Base-by-base conservation (phyloP, 2,888 invertebrate genomes). In the Patella pellucida region DNA sequence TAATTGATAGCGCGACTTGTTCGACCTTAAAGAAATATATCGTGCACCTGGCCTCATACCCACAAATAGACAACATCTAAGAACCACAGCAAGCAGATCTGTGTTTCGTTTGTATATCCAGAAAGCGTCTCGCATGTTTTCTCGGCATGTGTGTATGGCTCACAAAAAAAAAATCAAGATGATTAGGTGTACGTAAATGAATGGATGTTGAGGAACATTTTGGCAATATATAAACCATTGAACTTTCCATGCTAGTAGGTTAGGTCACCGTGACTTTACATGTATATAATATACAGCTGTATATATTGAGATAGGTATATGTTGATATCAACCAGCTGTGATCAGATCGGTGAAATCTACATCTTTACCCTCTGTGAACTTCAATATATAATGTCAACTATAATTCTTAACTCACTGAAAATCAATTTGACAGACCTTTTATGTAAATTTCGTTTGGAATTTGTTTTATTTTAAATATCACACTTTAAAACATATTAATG, bases 321-420 rank as follows among this genome's bases (percentile, higher is more conserved):
- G 41, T 62, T 62, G 62, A 62, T 62, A 23, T 62, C 23, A 23
- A 19, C 19, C 62, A 62, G 62, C 62, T 62, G 62, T 62, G 23
- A 62, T 62, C 19, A 16, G 23, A 62, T 62, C 62, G 62, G 62
- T 23, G 62, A 62, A 62, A 62, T 62, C 62, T 62, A 62, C 62
- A 62, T 62, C 19, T 62, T 62, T 62, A 62, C 62, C 62, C 62
- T 19, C 23, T 12, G 23, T 62, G 62, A 62, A 62, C 62, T 23
- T 62, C 19, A 19, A 19, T 23, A 62, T 23, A 62, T 19, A 62
- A 62, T 62, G 62, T 62, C 62, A 62, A 62, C 19, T 62, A 62
- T 23, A 62, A 62, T 62, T 62, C 62, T 23, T 12, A 23, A 62
- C 62, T 62, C 62, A 23, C 23, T 62, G 62, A 14, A 62, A 62